Conservation (phyloP, 2,113 vertebrate genomes). For the Saiga tatarica region DNA sequence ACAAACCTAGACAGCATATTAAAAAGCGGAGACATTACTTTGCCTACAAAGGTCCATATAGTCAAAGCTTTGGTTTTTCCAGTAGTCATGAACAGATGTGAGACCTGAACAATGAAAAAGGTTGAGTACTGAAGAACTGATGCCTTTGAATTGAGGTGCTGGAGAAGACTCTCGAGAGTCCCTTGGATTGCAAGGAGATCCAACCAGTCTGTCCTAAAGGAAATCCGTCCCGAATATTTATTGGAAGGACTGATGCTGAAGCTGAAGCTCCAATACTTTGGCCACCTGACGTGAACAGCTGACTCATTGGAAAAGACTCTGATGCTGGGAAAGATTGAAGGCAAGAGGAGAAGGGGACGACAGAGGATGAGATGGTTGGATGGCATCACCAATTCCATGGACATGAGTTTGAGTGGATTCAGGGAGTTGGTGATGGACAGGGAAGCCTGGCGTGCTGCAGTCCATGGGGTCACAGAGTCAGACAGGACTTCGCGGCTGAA, state of each 20-base stretch:
- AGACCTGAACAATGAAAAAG: neutral
- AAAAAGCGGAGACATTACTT: neutral
- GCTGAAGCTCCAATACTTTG: neutral
- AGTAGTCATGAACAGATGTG: neutral
- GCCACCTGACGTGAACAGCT: fast-evolving
- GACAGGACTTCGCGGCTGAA: neutral
- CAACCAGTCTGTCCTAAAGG: neutral
- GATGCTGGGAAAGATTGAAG: neutral
- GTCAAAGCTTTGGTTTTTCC: neutral
- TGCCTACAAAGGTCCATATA: neutral
- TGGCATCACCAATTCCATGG: neutral
- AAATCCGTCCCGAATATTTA: neutral
- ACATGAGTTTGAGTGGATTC: neutral
- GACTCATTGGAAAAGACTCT: neutral
- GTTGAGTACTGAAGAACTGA: neutral
- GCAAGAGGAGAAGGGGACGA: fast-evolving
- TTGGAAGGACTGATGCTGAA: neutral
- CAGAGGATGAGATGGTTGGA: neutral
- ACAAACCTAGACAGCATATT: neutral
- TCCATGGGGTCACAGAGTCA: neutral
- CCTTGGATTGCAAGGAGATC: neutral
- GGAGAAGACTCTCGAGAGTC: neutral
- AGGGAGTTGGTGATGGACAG: neutral
- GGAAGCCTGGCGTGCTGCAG: neutral
- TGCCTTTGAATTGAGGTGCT: neutral